phyloP scores from a whole-genome alignment of 2,113 vertebrate species.

The Tenebrosternarchus preto region DNA sequence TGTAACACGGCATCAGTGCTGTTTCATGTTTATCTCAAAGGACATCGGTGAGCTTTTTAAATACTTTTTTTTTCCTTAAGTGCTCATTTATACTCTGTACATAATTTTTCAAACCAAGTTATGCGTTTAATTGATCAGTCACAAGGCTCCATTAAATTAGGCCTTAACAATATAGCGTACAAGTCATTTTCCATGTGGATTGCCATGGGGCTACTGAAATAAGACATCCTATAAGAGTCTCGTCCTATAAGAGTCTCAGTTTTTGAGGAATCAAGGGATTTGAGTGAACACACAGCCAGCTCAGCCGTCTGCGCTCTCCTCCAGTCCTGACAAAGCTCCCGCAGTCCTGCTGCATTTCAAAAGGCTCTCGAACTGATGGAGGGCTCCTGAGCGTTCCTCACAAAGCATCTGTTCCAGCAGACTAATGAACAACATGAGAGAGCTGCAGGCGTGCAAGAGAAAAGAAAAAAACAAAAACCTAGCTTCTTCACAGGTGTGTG shows the following conservation, averaged over 20 bases:
- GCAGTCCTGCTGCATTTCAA: slow-evolving; percentile 34
- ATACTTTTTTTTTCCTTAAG: background rate
- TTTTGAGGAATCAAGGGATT: slow-evolving; percentile 27
- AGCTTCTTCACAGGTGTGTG: slow-evolving; percentile 17
- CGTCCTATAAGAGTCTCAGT: slow-evolving; percentile 3
- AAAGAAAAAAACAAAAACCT: background rate
- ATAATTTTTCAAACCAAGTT: background rate
- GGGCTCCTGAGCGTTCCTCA: slow-evolving; percentile 12
- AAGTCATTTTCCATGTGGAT: background rate
- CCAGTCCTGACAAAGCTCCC: slow-evolving; percentile 29
- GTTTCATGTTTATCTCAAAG: background rate
- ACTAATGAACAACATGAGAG: slow-evolving; percentile 39
- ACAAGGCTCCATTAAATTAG: background rate
- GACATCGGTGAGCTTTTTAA: background rate
- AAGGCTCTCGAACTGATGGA: slow-evolving; percentile 30
- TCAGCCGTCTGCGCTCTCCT: slow-evolving; percentile 12
- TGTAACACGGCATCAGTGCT: background rate
- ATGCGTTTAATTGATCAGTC: background rate
- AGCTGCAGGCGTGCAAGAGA: slow-evolving; percentile 1
- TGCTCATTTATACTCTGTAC: background rate
- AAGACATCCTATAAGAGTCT: background rate
- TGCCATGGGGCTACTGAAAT: background rate
- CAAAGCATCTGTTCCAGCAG: slow-evolving; percentile 16
- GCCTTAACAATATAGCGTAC: background rate
- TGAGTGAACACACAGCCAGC: background rate